Evolutionary conservation across 2,113 vertebrate genomes (phyloP).

Genomic region (Peromyscus polionotus): DNA sequence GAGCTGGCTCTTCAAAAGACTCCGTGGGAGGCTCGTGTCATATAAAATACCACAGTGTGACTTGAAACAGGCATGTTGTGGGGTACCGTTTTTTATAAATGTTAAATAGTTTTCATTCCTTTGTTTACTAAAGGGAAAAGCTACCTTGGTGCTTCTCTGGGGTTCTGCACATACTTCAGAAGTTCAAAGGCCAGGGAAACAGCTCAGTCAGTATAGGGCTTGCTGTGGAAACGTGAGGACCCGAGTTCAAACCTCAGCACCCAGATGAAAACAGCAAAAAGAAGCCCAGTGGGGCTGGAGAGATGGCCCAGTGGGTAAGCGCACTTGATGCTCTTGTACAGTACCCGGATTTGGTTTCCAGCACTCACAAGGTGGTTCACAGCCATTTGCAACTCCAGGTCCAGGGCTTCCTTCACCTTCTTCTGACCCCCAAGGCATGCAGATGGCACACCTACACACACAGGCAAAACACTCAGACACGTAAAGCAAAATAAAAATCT

Average conservation of each 20-base stretch:
- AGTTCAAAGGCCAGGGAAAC: not conserved
- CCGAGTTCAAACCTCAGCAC: not conserved
- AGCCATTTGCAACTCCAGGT: not conserved
- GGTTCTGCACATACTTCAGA: not conserved
- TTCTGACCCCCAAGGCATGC: not conserved
- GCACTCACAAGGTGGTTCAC: not conserved
- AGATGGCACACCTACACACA: not conserved
- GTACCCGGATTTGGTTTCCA: not conserved
- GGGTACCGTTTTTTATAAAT: constrained; percentile 10
- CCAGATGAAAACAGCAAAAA: not conserved
- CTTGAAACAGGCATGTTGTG: not conserved
- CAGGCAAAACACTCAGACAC: not conserved
- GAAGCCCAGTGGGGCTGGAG: not conserved
- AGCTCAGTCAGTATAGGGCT: not conserved
- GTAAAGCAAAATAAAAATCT: not conserved
- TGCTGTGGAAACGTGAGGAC: not conserved
- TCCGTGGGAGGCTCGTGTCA: not conserved
- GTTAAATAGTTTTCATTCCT: constrained; percentile 21
- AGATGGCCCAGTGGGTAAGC: not conserved
- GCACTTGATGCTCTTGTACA: not conserved
- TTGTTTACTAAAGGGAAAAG: constrained; percentile 32
- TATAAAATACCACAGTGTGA: not conserved
- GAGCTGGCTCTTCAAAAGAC: not conserved
- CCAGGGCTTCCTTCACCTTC: not conserved
- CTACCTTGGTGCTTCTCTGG: not conserved